These are phyloP conservation scores for Pecten maximus DNA, from an alignment of 2,888 invertebrate genomes.

Conservation along the genomic window DNA sequence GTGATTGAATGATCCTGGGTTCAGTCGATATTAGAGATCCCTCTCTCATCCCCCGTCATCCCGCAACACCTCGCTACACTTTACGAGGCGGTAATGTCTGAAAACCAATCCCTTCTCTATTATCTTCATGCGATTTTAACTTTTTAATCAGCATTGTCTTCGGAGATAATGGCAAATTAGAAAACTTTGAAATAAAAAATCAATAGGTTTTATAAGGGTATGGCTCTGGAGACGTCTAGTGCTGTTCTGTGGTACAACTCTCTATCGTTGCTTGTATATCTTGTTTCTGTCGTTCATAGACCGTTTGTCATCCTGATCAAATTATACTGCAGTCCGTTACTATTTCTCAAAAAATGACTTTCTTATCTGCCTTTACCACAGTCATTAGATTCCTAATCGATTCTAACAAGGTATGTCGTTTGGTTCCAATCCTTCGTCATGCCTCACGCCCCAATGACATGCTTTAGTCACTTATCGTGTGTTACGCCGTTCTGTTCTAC, in stretches of 20 bases:
- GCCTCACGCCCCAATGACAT: too few relatives aligned
- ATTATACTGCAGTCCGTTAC: too few relatives aligned
- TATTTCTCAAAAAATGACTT: too few relatives aligned
- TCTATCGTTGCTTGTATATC: not conserved
- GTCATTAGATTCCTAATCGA: too few relatives aligned
- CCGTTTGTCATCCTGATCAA: not conserved
- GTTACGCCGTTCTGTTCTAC: not conserved
- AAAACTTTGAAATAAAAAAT: slow-evolving; percentile 31
- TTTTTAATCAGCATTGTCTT: slow-evolving; percentile 32
- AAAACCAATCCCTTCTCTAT: not conserved
- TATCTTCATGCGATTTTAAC: not conserved
- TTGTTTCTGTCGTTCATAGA: not conserved
- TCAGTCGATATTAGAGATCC: not conserved
- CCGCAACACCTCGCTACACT: not conserved
- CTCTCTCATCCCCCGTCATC: not conserved
- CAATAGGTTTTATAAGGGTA: slow-evolving; percentile 9
- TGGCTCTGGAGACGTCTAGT: not conserved
- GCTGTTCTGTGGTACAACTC: not conserved
- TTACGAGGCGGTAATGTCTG: not conserved
- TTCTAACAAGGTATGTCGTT: not conserved
- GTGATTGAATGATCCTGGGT: not conserved
- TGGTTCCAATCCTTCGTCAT: too few relatives aligned
- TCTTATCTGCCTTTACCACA: too few relatives aligned
- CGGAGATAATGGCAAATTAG: slow-evolving; percentile 18
- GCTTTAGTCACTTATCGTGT: not conserved